Base-by-base conservation (phyloP, 2,113 vertebrate genomes). In the Prochilodus magdalenae region DNA sequence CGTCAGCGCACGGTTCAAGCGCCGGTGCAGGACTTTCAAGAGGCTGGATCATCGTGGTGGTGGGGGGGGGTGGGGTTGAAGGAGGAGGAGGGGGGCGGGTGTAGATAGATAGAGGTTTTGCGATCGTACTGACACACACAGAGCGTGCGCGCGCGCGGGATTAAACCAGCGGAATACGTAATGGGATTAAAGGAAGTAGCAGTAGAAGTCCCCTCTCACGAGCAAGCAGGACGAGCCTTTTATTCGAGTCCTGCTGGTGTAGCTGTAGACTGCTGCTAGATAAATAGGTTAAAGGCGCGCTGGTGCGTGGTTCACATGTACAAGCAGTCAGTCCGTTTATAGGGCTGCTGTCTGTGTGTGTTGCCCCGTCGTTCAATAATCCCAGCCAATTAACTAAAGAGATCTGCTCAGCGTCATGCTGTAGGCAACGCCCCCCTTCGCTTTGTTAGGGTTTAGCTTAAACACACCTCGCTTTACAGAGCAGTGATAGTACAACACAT, bases 141-240 rank as follows among this genome's bases (percentile, higher is more conserved):
- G 55, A 70, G 79, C 4, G n/a, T 13, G 53, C 20, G 20, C 53
- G 20, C 53, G 53, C 53, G 53, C 22, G n/a, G 84, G 88, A 91
- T 91, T 90, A 90, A 88, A 77, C 83, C 86, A 83, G 36, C 86
- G 87, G 83, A 87, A 86, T 85, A 89, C 84, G 81, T 90, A 90
- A 89, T 90, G 83, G 89, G 90, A 92, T 93, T 90, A 91, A 85
- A 75, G 71, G 72, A 86, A 83, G 85, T 86, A 86, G 86, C 75
- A 80, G 70, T 78, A 73, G 77, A 75, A 51, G 66, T 60, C n/a
- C 8, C 20, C 55, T 59, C 55, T 12, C n/a, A 59, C 4, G 22
- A 59, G 55, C 55, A 59, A 59, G 55, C 55, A 59, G 24, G 22
- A 53, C 13, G 53, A 60, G 57, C 26, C 24, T 60, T n/a, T 22